Evolutionary conservation across 2,797 vertebrate species (phyloP).

Genomic region (Ceyx erithaca): DNA sequence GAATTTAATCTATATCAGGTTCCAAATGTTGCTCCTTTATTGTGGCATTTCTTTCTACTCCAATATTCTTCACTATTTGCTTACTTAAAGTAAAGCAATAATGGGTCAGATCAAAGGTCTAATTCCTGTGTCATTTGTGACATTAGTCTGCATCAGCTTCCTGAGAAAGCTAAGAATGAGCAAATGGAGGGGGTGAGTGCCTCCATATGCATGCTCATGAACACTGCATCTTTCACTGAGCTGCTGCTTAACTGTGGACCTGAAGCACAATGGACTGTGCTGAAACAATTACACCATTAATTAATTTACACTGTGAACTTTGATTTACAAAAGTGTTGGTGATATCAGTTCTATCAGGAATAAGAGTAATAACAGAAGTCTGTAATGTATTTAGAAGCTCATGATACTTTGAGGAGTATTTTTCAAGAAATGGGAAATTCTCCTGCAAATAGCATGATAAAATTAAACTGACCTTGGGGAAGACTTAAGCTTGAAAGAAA

Average conservation of each 20-base stretch:
- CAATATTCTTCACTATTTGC: not conserved
- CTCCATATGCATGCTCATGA: rapidly evolving
- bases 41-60: not conserved
- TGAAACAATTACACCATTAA: not conserved
- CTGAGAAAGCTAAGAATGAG: not conserved
- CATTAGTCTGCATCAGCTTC: not conserved
- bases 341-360: not conserved
- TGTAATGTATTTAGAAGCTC: not conserved
- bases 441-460: not conserved
- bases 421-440: not conserved
- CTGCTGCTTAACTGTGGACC: not conserved
- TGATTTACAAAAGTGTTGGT: not conserved
- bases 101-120: not conserved
- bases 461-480: not conserved
- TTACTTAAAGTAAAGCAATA: not conserved
- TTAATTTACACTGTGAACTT: not conserved
- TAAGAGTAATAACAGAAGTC: not conserved
- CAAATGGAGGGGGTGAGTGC: not conserved
- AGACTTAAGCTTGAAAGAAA: not conserved
- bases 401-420: not conserved
- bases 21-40: not conserved
- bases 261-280: not conserved
- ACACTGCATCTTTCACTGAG: rapidly evolving
- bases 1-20: not conserved
- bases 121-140: not conserved